These are phyloP conservation scores for Drosophila meridiana DNA, from an alignment of 2,888 invertebrate genomes.

Conservation along the genomic window DNA sequence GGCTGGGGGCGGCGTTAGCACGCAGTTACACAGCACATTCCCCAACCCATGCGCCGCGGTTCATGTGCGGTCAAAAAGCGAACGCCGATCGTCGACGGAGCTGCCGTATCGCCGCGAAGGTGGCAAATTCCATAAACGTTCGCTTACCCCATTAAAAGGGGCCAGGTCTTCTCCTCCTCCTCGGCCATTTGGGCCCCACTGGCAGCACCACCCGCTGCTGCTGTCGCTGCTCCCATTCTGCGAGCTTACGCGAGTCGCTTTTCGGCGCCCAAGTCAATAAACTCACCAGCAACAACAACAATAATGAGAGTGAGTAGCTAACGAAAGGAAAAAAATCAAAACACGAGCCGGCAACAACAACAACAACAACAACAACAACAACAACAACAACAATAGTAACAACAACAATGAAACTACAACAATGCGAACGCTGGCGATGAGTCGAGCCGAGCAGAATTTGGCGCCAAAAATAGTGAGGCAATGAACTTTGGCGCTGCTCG, in stretches of 20 bases:
- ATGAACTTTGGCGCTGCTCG: conserved; percentile 44
- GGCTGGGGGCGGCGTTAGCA: not conserved
- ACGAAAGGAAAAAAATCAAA: conserved; percentile 47
- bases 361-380: conserved; percentile 36
- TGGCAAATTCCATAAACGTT: conserved; percentile 56
- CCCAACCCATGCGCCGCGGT: conserved; percentile 34
- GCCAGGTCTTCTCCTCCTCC: conserved; percentile 16
- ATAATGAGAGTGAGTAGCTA: conserved; percentile 30
- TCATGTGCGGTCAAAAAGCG: conserved; percentile 62
- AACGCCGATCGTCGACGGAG: conserved; percentile 32
- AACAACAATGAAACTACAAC: conserved; percentile 17
- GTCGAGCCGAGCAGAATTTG: conserved; percentile 41
- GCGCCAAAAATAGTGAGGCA: conserved; percentile 52
- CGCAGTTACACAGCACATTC: conserved; percentile 46
- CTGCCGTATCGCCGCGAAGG: conserved; percentile 32
- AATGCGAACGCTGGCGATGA: conserved; percentile 34
- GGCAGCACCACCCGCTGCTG: not conserved
- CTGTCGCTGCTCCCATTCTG: conserved; percentile 21
- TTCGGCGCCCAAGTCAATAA: conserved; percentile 61
- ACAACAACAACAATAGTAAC: conserved; percentile 35
- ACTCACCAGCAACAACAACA: conserved; percentile 34
- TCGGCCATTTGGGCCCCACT: not conserved
- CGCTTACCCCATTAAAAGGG: conserved; percentile 47
- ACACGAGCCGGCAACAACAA: conserved; percentile 50
- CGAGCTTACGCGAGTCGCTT: conserved; percentile 22